phyloP scores from a whole-genome alignment of 2,113 vertebrate genomes.

The Cynoglossus semilaevis region DNA sequence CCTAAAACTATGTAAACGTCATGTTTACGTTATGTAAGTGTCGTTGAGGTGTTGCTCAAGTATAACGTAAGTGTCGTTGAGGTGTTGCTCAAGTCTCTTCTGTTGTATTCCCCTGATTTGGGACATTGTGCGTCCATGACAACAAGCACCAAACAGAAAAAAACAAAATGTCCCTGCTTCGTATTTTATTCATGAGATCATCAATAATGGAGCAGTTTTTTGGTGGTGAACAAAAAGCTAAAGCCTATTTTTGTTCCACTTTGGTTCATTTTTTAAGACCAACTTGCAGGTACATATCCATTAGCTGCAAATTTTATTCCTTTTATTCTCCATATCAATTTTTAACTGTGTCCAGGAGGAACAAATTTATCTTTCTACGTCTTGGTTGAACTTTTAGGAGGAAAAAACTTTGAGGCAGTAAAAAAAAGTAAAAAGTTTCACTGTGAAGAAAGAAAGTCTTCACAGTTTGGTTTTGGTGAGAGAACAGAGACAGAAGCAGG shows the following conservation, averaged over 20 bases:
- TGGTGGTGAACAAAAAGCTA: slow-evolving; percentile 10
- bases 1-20: too few relatives aligned
- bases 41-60: too few relatives aligned
- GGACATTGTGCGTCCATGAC: neutral
- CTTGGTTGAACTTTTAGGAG: slow-evolving; percentile 25
- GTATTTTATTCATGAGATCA: slow-evolving; percentile 48
- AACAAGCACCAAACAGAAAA: slow-evolving; percentile 5
- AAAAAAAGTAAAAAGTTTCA: slow-evolving; percentile 21
- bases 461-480: neutral
- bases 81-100: too few relatives aligned
- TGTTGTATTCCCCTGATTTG: too few relatives aligned
- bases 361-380: slow-evolving; percentile 24
- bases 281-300: neutral
- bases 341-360: slow-evolving; percentile 36
- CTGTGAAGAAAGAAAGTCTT: slow-evolving; percentile 19
- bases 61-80: too few relatives aligned
- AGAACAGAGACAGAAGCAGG: neutral
- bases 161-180: slow-evolving; percentile 6
- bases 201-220: slow-evolving; percentile 43
- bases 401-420: neutral
- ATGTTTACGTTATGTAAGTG: too few relatives aligned
- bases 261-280: slow-evolving; percentile 7
- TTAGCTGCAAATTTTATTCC: neutral
- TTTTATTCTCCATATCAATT: slow-evolving; percentile 33
- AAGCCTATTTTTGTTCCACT: neutral